A percentile compares a stretch with the other conserved stretches of the same genome.
Evolutionary conservation across 2,888 invertebrate genomes (phyloP).

Genomic region (Achlya flavicornis): DNA sequence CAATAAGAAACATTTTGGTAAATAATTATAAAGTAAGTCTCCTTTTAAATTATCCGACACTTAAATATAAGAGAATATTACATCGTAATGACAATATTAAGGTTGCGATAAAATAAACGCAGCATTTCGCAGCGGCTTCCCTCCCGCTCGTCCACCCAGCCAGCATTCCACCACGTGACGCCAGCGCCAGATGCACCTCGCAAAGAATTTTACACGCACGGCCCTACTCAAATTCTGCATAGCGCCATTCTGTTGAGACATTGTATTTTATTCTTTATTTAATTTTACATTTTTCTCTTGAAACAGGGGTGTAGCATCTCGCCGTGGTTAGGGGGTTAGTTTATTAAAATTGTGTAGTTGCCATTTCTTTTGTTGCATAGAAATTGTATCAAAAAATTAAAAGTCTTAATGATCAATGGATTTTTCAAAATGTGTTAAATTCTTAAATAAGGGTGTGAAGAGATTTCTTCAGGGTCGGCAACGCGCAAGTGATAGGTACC

Average conservation of each 20-base stretch:
- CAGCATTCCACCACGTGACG: slow-evolving; percentile 50
- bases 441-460: too few relatives aligned
- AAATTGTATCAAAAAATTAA: too few relatives aligned
- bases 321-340: neutral
- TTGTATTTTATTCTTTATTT: neutral
- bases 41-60: too few relatives aligned
- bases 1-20: too few relatives aligned
- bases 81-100: too few relatives aligned
- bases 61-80: too few relatives aligned
- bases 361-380: neutral
- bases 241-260: slow-evolving; percentile 22
- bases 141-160: slow-evolving; percentile 47
- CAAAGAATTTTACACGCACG: slow-evolving; percentile 58
- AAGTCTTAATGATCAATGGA: too few relatives aligned
- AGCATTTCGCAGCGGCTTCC: slow-evolving; percentile 28
- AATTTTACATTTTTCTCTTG: neutral
- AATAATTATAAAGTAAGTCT: too few relatives aligned
- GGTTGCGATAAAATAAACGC: neutral
- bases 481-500: too few relatives aligned
- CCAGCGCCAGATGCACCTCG: slow-evolving; percentile 56
- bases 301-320: neutral
- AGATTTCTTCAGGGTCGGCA: too few relatives aligned
- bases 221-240: slow-evolving; percentile 60
- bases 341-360: neutral
- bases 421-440: too few relatives aligned